These are phyloP conservation scores for Hylyphantes graminicola DNA, from an alignment of 1,140 invertebrate genomes.

Conservation along the genomic window DNA sequence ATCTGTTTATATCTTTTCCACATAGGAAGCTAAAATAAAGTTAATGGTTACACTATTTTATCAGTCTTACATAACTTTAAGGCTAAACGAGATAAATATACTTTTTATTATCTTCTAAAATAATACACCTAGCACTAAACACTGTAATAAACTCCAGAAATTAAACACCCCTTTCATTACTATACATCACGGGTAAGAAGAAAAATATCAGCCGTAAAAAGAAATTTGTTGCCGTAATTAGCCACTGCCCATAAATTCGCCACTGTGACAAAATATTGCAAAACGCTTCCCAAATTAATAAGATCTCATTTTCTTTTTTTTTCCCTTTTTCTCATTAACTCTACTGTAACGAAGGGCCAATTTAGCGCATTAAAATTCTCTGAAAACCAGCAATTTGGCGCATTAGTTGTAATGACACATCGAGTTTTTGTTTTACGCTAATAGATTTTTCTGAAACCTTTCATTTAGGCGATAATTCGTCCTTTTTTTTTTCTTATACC, in stretches of 20 bases:
- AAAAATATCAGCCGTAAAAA: conserved; percentile 45
- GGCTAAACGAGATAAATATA: neutral
- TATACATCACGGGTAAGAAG: neutral
- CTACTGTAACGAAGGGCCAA: conserved; percentile 39
- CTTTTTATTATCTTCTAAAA: too few species aligned
- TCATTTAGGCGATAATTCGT: conserved; percentile 23
- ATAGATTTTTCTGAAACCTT: conserved; percentile 23
- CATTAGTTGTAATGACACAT: conserved; percentile 51
- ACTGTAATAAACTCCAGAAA: neutral
- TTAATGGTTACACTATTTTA: neutral
- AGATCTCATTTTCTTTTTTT: conserved; percentile 11
- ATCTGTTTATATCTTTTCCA: too few species aligned
- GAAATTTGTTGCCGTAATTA: conserved; percentile 53
- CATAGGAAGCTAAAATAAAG: neutral
- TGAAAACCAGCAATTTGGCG: conserved; percentile 52
- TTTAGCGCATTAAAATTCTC: conserved; percentile 52
- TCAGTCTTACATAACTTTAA: neutral
- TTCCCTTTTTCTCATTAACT: conserved; percentile 13
- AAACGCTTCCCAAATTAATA: conserved; percentile 48
- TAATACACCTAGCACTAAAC: neutral
- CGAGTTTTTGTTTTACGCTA: conserved; percentile 19
- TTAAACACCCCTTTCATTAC: conserved; percentile 15
- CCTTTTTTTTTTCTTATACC: neutral
- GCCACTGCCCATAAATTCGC: conserved; percentile 36
- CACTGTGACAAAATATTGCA: conserved; percentile 40